Evolutionary conservation across 2,888 invertebrate genomes (phyloP), one percentile per base, ranked within the genome.

Genomic region (Sycophila texana): DNA sequence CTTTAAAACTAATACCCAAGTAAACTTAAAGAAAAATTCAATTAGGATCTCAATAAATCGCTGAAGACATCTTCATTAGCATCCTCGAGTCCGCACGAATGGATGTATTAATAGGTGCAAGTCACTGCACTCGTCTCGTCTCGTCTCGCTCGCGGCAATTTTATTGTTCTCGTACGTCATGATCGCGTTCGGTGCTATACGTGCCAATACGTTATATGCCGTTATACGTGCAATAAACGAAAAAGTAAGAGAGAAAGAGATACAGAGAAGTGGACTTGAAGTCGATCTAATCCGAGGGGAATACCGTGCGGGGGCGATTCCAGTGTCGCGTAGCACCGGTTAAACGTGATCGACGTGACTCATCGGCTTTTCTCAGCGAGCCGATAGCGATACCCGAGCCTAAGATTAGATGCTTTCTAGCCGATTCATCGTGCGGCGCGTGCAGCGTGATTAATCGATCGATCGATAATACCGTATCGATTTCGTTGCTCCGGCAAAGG

Each of bases 71-170:
- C n/a, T 30, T 68, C 55, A 55, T 55, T 55, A 55, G 26, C 53
- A 55, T 53, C 55, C 22, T 51, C 68, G 18, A 22, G 30, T 10
- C 39, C 10, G 10, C 39, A 39, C 39, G 7, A 39, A 39, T 39
- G 7, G 10, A 39, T 39, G 1, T 30, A 72, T 63, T 18, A 53
- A 72, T 72, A 72, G 61, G 47, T 65, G 65, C 74, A 39, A 55
- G 74, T 65, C 65, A 65, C 55, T 74, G 74, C 74, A 65, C 74
- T 65, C n/a, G 30, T 61, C 60, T 30, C n/a, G 30, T 61, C 60
- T 30, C 60, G 39, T 39, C 10, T 10, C 39, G 7, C 39, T 10
- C 7, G 39, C 10, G 39, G 39, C 39, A 39, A 39, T 10, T 16
- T n/a, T 49, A 26, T 7, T 16, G 20, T n/a, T 16, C 14, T 7